Base-by-base conservation (phyloP, 2,113 vertebrate genomes). In the Macquaria australasica region DNA sequence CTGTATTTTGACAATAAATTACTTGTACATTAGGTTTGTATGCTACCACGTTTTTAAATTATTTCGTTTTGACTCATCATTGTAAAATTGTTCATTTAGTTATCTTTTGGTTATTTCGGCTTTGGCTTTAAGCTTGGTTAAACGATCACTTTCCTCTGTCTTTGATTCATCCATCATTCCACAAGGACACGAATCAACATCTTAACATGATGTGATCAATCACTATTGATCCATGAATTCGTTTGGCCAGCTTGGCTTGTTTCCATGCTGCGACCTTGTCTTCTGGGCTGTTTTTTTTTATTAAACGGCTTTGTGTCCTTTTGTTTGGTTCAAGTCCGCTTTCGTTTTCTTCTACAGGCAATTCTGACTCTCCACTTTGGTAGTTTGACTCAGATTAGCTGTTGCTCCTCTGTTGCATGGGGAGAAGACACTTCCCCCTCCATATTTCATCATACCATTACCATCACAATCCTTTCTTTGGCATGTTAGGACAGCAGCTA, bases 161-260 rank as follows among this genome's bases (percentile, higher is more conserved):
- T 84, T 79, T 85, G 73, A 83, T 23, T 64, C 83, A 90, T 92
- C 87, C 77, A 87, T 93, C 84, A 89, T 64, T 83, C 83, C 69
- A 84, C 82, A 88, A 89, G 91, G 88, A 87, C 82, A 73, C 72
- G 63, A 87, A 85, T 90, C 91, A 89, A 84, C 91, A 77, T 69
- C 70, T 91, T 82, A 87, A 88, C 86, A 58, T 89, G 81, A 89
- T 81, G 89, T 85, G 79, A 94, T 95, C 91, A 91, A 94, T 94
- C 90, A 93, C 69, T 93, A 93, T 94, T 15, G 94, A 94, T 92
- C 89, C 74, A 31, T 81, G 70, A 83, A 87, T 91, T 80, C 50
- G 80, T 93, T 92, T 76, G 81, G 77, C 45, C 77, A 79, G 73
- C 77, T 82, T 53, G 88, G 48, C 69, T 84, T 87, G 84, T 85